These are phyloP conservation scores for Zosterops pallidus DNA, from an alignment of 2,113 vertebrate genomes.

Conservation along the genomic window DNA sequence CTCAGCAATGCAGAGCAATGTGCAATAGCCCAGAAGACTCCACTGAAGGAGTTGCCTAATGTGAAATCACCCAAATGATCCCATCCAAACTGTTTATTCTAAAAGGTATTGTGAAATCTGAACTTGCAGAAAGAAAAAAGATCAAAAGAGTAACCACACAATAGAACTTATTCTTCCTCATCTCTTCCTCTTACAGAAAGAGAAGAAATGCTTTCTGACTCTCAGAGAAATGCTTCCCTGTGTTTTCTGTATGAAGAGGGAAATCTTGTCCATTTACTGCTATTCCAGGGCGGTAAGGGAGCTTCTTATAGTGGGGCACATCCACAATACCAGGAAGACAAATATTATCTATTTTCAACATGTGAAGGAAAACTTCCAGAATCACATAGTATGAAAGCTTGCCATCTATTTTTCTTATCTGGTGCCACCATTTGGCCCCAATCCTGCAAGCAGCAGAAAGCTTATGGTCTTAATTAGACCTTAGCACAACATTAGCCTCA, in stretches of 20 bases:
- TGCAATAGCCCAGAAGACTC: neutral
- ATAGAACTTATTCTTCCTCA: neutral
- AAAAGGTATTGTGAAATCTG: neutral
- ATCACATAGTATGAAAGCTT: neutral
- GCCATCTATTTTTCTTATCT: neutral
- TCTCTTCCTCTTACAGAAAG: neutral
- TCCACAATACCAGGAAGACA: neutral
- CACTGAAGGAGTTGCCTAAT: neutral
- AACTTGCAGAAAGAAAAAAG: neutral
- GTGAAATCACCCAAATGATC: neutral
- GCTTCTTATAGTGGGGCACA: neutral
- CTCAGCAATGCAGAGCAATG: neutral
- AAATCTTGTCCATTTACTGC: neutral
- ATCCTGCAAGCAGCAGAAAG: neutral
- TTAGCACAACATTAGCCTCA: neutral
- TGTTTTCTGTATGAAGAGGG: neutral
- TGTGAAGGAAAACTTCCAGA: neutral
- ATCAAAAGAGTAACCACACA: neutral
- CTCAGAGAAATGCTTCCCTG: neutral
- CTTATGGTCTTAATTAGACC: neutral
- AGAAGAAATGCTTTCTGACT: neutral
- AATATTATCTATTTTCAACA: neutral
- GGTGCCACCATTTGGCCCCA: neutral
- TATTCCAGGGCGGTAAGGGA: neutral
- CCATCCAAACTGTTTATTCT: neutral